Base-by-base conservation (phyloP, 1,140 invertebrate species). In the Magallana angulata region DNA sequence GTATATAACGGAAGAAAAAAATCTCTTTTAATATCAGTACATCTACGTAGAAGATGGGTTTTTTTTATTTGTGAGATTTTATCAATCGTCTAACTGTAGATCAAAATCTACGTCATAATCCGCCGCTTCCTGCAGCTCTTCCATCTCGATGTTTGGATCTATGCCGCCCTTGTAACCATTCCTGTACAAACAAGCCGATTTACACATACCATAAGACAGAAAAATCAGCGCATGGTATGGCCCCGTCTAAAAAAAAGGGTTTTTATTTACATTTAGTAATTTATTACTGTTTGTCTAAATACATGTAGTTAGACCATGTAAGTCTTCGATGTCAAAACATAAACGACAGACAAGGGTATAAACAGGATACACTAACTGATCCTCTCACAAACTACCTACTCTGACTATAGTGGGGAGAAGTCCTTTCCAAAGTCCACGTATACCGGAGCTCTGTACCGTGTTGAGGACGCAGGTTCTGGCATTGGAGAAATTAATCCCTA, bases 161-260 rank as follows among this genome's bases (percentile, higher is more conserved):
- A 82, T 57, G 56, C 59, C 82, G 12, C 56, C 9, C 16, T 7
- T 71, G 30, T 87, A 87, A 5, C 86, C 86, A 84, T 87, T 87
- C 11, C 83, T 58, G 18, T 84, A 76, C 18, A 87, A n/a, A 36
- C 36, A 87, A 8, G 57, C 5, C 11, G 36, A 84, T 76, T 87
- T 87, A 76, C 86, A 87, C 8, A 58, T 57, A 24, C 76, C 82
- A 87, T 83, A 87, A 58, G 82, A 59, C 8, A 87, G n/a, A 57
- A 58, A 87, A 59, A 84, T 24, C 9, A 58, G 24, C 11, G 57
- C 64, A 59, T 87, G 82, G 59, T 87, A 87, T 18, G 81, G 86
- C 8, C 57, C 9, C 9, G 83, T 60, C 86, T 87, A 12, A 24
- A 83, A 24, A 83, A 84, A 30, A 48, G 5, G 36, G 36, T 1